A percentile compares a stretch with the other conserved stretches of the same genome.
These are phyloP conservation scores for Pardalotus punctatus DNA, from an alignment of 2,113 vertebrate genomes.

Conservation along the genomic window DNA sequence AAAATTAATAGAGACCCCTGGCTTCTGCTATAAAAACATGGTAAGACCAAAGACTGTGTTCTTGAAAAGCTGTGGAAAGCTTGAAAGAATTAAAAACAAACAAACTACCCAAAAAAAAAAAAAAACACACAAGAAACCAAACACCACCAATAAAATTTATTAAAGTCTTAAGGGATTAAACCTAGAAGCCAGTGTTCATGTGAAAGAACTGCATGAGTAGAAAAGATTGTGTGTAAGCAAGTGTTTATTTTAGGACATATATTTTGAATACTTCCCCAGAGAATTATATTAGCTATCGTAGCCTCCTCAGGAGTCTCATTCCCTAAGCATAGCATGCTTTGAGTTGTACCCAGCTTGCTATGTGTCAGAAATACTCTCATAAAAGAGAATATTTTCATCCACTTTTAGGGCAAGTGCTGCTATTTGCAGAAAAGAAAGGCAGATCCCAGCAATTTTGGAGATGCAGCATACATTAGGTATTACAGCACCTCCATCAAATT, in stretches of 20 bases:
- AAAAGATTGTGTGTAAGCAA: not conserved
- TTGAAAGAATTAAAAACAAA: not conserved
- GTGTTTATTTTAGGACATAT: not conserved
- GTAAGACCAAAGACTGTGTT: not conserved
- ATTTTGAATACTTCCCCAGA: not conserved
- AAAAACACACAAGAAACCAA: not conserved
- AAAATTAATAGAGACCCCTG: not conserved
- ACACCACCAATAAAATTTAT: not conserved
- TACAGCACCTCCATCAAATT: not conserved
- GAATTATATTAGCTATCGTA: not conserved
- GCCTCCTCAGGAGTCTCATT: not conserved
- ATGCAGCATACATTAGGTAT: not conserved
- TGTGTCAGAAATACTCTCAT: not conserved
- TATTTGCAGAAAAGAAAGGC: not conserved
- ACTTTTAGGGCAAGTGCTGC: not conserved
- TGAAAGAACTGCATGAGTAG: not conserved
- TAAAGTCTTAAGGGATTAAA: not conserved
- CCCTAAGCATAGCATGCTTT: not conserved
- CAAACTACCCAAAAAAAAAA: not conserved
- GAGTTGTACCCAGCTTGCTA: not conserved
- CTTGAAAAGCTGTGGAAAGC: not conserved
- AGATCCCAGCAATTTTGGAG: not conserved
- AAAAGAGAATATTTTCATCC: not conserved
- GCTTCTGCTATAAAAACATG: not conserved
- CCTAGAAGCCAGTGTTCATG: not conserved